Percentiles rank a stretch among this genome's conserved stretches.
These are phyloP conservation scores for Syngnathus floridae DNA, from an alignment of 2,113 vertebrate species.

Conservation along the genomic window DNA sequence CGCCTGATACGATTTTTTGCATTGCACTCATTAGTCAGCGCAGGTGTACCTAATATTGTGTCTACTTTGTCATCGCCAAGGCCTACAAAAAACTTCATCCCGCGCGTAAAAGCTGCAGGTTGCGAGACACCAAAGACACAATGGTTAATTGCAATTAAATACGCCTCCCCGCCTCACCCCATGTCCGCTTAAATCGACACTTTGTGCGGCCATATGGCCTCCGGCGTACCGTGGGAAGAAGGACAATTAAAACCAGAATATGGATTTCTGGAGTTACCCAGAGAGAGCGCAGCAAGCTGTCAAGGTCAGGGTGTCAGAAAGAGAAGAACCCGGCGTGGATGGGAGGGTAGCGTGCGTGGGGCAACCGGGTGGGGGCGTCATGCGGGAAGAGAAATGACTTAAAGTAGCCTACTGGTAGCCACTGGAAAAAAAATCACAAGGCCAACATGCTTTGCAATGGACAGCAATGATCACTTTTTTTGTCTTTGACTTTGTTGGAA, in stretches of 20 bases:
- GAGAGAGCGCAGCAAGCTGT: slow-evolving; percentile 68
- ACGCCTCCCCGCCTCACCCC: slow-evolving; percentile 63
- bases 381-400: neutral
- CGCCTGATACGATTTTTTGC: no score
- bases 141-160: slow-evolving; percentile 75
- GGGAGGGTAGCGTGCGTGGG: neutral
- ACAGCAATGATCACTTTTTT: no score
- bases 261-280: slow-evolving; percentile 67
- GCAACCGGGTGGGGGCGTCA: neutral
- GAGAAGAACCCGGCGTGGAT: neutral
- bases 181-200: slow-evolving; percentile 69
- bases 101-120: slow-evolving; percentile 52
- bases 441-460: no score
- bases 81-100: slow-evolving; percentile 36
- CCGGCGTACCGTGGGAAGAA: slow-evolving; percentile 72
- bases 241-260: slow-evolving; percentile 73
- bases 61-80: neutral
- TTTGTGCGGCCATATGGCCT: slow-evolving; percentile 69
- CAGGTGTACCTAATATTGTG: slow-evolving; percentile 3
- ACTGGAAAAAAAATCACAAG: no score
- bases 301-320: slow-evolving; percentile 70
- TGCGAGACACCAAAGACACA: slow-evolving; percentile 63
- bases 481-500: no score
- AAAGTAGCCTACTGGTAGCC: no score
- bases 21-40: neutral